Percentiles rank a stretch among this genome's conserved stretches.
These are phyloP conservation scores for Archilochus colubris DNA, from an alignment of 2,113 vertebrate genomes.

Conservation along the genomic window DNA sequence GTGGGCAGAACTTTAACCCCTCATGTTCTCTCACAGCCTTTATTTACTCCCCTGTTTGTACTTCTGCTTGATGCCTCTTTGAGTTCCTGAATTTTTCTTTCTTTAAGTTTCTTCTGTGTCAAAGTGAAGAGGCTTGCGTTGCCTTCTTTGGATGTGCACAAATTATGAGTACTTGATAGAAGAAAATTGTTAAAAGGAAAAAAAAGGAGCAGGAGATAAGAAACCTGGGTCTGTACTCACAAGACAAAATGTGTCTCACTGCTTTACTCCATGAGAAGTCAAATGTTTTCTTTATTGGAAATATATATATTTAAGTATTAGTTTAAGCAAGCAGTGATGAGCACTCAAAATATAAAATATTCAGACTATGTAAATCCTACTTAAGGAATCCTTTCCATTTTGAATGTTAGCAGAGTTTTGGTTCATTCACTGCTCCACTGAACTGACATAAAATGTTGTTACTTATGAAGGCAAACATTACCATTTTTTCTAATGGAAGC, in stretches of 20 bases:
- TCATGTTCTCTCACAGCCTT: not conserved
- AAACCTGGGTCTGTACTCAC: conserved; percentile 24
- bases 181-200: not conserved
- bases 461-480: conserved; percentile 71
- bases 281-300: conserved; percentile 59
- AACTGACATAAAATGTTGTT: conserved; percentile 69
- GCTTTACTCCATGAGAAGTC: conserved; percentile 13
- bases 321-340: conserved; percentile 66
- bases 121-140: not conserved
- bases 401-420: conserved; percentile 73
- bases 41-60: not conserved
- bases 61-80: not conserved
- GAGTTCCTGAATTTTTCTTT: conserved; percentile 1
- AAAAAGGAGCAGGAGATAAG: not conserved
- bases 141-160: not conserved
- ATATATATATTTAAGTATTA: conserved; percentile 55
- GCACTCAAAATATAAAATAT: conserved; percentile 76
- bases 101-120: conserved; percentile 34
- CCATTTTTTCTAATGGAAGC: conserved; percentile 53
- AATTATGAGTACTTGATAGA: conserved; percentile 15
- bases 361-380: conserved; percentile 74
- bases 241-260: conserved; percentile 35
- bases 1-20: conserved; percentile 62
- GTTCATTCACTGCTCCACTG: conserved; percentile 70
- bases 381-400: conserved; percentile 69